These are phyloP conservation scores for Asarcornis scutulata DNA, from an alignment of 2,113 vertebrate genomes.

Conservation along the genomic window DNA sequence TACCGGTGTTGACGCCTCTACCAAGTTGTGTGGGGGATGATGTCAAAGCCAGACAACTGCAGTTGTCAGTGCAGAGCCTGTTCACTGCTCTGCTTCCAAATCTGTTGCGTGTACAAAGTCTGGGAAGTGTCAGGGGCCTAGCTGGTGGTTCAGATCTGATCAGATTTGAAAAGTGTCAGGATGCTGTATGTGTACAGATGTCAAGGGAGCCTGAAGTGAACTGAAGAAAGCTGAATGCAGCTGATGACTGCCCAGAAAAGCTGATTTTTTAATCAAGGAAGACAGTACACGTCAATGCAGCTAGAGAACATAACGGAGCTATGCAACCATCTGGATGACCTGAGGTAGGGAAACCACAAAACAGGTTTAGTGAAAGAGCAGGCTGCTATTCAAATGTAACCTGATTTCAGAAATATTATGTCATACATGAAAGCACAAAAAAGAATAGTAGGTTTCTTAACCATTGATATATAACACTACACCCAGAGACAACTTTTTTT, in stretches of 20 bases:
- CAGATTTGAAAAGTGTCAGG: background rate
- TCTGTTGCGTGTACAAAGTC: background rate
- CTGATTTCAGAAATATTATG: background rate
- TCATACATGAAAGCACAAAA: background rate
- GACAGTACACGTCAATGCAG: background rate
- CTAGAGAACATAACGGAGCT: conserved; percentile 21
- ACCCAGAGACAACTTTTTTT: background rate
- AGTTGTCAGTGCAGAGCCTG: background rate
- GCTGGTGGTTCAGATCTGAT: conserved; percentile 9
- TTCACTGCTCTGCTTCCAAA: background rate
- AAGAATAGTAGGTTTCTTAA: background rate
- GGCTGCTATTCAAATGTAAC: background rate
- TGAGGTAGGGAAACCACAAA: background rate
- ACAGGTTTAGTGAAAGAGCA: background rate
- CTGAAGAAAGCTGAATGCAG: conserved; percentile 28
- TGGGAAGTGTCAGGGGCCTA: background rate
- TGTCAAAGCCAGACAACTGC: background rate
- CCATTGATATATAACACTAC: background rate
- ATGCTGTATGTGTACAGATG: background rate
- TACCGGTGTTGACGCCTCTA: background rate
- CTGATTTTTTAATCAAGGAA: conserved; percentile 24
- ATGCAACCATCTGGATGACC: background rate
- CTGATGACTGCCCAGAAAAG: conserved; percentile 28
- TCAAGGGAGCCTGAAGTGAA: background rate
- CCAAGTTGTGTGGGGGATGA: background rate